phyloP scores from a whole-genome alignment of 2,113 vertebrate species.

The Tragelaphus buxtoni region DNA sequence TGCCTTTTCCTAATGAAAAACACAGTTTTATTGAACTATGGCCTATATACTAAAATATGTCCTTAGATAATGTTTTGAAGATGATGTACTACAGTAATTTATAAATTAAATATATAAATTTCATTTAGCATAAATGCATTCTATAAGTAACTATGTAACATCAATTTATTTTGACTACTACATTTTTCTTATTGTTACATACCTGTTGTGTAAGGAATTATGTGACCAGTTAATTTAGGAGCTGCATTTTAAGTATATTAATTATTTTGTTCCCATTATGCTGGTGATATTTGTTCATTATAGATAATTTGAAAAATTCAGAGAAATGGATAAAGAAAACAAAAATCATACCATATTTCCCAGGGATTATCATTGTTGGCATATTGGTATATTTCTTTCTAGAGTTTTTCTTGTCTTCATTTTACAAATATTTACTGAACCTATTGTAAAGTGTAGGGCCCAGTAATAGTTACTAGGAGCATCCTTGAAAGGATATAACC shows the following conservation, averaged over 20 bases:
- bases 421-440: background rate
- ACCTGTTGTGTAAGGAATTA: background rate
- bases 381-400: background rate
- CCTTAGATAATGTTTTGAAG: background rate
- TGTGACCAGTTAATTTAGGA: background rate
- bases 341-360: background rate
- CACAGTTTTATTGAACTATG: background rate
- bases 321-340: background rate
- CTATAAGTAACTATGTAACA: background rate
- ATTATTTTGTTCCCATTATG: background rate
- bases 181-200: background rate
- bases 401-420: background rate
- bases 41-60: background rate
- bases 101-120: background rate
- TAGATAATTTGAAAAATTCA: background rate
- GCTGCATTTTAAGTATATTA: background rate
- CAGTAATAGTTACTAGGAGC: background rate
- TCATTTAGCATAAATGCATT: background rate
- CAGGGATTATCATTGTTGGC: background rate
- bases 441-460: background rate
- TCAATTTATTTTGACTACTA: background rate
- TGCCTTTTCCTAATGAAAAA: background rate
- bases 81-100: background rate
- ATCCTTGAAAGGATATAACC: background rate
- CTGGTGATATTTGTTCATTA: background rate